A percentile compares a stretch with the other conserved stretches of the same genome.
phyloP scores from a whole-genome alignment of 2,797 vertebrate species.

The Catharus ustulatus region DNA sequence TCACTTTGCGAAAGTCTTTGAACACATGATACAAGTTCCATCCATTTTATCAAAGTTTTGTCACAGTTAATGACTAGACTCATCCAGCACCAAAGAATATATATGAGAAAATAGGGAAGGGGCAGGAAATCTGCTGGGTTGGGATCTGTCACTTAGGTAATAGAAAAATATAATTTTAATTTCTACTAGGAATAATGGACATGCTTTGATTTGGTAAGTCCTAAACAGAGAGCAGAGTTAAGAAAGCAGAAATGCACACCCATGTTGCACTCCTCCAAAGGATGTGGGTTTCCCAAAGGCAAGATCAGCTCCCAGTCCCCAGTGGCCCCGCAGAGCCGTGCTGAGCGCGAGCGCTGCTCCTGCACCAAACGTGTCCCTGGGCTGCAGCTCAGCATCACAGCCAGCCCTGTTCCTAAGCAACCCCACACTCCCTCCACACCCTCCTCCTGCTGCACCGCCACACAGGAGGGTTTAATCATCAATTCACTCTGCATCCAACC shows the following conservation, averaged over 20 bases:
- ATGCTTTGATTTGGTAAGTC: not conserved
- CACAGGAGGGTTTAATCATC: not conserved
- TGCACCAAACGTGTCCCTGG: not conserved
- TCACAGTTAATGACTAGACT: not conserved
- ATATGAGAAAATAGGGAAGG: not conserved
- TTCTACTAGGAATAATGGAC: not conserved
- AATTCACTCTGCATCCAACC: not conserved
- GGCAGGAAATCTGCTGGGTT: not conserved
- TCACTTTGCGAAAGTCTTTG: not conserved
- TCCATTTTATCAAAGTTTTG: not conserved
- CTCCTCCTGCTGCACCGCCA: not conserved
- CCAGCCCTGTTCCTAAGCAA: constrained; percentile 14
- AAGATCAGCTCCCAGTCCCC: not conserved
- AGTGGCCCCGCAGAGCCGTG: accelerated
- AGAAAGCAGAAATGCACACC: not conserved
- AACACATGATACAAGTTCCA: not conserved
- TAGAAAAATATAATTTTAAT: not conserved
- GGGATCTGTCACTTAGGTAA: not conserved
- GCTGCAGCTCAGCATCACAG: not conserved
- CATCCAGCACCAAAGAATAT: not conserved
- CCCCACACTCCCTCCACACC: not conserved
- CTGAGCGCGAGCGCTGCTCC: no score
- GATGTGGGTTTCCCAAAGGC: not conserved
- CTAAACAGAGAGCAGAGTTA: not conserved
- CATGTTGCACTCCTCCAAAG: not conserved